phyloP scores from a whole-genome alignment of 2,797 vertebrate species.

The Cirrhinus molitorella region DNA sequence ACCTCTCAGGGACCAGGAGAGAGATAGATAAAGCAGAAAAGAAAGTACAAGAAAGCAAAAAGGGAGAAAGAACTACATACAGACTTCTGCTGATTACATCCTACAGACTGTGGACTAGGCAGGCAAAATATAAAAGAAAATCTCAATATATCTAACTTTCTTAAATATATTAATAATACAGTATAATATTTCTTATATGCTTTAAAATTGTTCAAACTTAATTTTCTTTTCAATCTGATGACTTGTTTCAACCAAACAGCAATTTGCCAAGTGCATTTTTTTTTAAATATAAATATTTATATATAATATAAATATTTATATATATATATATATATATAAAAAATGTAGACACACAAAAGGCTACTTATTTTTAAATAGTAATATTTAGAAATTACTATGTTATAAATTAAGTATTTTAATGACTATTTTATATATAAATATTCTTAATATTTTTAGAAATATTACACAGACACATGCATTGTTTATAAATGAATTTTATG shows the following conservation, averaged over 20 bases:
- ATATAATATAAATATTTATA: no score
- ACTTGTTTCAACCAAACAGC: not conserved
- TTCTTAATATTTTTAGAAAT: no score
- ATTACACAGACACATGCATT: not conserved
- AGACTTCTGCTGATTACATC: conserved; percentile 22
- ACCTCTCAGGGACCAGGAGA: conserved; percentile 72
- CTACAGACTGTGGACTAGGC: not conserved
- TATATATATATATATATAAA: no score
- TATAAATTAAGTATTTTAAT: no score
- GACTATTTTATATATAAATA: no score
- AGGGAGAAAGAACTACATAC: conserved; percentile 29
- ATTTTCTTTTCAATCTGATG: not conserved
- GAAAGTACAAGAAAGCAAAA: not conserved
- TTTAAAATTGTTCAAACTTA: not conserved
- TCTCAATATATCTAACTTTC: not conserved
- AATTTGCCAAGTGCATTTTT: no score
- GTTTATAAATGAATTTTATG: not conserved
- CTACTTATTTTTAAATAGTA: no score
- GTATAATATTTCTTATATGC: not conserved
- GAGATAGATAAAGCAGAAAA: conserved; percentile 31
- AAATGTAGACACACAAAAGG: no score
- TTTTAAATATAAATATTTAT: no score
- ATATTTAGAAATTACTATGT: no score
- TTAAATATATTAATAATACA: not conserved
- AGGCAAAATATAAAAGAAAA: conserved; percentile 1